Conservation (phyloP, 2,113 vertebrate genomes). For the Myotis brandtii region DNA sequence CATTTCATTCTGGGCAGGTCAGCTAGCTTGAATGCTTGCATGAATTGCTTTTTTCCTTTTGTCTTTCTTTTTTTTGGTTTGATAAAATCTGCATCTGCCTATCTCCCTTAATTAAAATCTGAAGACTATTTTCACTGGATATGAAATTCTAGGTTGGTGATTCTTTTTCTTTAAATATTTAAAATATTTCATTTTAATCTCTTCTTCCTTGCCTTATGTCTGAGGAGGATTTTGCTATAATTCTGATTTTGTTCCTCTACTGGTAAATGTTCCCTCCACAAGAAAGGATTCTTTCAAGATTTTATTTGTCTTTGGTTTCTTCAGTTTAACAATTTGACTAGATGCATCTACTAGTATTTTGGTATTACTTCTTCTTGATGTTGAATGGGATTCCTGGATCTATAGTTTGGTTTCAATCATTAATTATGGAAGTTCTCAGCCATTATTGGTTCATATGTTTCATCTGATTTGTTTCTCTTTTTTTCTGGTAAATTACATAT, state of each 20-base stretch:
- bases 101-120: not conserved
- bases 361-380: not conserved
- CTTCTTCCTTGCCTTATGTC: not conserved
- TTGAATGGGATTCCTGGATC: not conserved
- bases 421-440: not conserved
- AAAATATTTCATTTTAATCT: not conserved
- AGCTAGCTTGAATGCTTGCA: not conserved
- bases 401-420: not conserved
- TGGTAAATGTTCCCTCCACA: not conserved
- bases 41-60: not conserved
- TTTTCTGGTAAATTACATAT: not conserved
- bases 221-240: not conserved
- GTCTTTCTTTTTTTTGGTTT: not conserved
- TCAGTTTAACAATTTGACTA: not conserved
- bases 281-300: not conserved
- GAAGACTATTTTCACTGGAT: not conserved
- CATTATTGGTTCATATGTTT: not conserved
- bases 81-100: not conserved
- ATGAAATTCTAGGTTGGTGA: not conserved
- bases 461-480: not conserved
- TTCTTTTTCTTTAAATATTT: not conserved
- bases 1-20: not conserved
- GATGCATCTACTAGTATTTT: not conserved
- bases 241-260: not conserved
- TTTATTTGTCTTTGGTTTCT: not conserved